Evolutionary conservation across 1,140 invertebrate species (phyloP).

Genomic region (Mya arenaria): DNA sequence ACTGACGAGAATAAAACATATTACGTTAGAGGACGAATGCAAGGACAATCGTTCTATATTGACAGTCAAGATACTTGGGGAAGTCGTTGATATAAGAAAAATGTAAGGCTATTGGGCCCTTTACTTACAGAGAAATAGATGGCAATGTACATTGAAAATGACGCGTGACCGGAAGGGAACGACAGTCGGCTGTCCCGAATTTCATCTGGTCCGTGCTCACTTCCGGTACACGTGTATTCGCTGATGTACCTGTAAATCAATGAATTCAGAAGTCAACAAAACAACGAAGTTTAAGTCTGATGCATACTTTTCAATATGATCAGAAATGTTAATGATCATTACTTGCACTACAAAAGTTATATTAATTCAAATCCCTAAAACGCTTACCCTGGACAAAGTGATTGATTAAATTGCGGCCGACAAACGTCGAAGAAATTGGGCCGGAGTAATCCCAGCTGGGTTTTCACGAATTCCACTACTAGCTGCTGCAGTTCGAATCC

Average conservation of each 20-base stretch:
- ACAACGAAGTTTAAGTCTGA: no score
- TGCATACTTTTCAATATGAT: no score
- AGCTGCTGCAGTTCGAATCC: slow-evolving; percentile 88
- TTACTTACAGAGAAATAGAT: slow-evolving; percentile 80
- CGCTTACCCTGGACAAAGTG: slow-evolving; percentile 39
- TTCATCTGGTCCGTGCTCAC: slow-evolving; percentile 9
- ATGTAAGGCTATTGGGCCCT: no score
- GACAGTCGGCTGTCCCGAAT: slow-evolving; percentile 77
- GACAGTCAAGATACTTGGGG: no score
- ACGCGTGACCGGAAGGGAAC: slow-evolving; percentile 84
- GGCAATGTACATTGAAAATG: slow-evolving; percentile 82
- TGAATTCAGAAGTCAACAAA: no score
- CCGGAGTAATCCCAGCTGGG: slow-evolving; percentile 93
- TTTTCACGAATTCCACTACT: slow-evolving; percentile 94
- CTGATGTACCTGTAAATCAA: slow-evolving; percentile 60
- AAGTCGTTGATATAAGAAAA: no score
- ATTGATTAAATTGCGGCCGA: slow-evolving; percentile 58
- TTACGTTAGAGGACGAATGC: background rate
- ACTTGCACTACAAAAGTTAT: no score
- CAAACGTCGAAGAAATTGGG: slow-evolving; percentile 93
- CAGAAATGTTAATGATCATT: no score
- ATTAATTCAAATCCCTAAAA: no score
- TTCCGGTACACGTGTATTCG: slow-evolving; percentile 64
- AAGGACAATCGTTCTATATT: no score
- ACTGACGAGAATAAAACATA: slow-evolving; percentile 47